These are phyloP conservation scores for Hymenochirus boettgeri DNA, from an alignment of 2,113 vertebrate genomes.

Conservation along the genomic window DNA sequence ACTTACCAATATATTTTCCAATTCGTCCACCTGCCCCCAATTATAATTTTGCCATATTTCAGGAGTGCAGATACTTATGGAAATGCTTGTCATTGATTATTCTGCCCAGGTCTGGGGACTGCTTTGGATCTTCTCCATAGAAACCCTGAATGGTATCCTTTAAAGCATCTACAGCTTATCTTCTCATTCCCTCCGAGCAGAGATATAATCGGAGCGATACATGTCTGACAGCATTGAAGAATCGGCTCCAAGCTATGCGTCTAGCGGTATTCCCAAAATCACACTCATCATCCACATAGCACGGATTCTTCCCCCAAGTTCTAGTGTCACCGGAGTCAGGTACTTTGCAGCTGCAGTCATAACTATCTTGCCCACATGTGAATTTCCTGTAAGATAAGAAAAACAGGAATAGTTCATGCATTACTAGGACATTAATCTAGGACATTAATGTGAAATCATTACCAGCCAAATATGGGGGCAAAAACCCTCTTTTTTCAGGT, in stretches of 20 bases:
- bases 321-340: too few species aligned
- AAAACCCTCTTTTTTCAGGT: too few species aligned
- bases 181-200: slow-evolving; percentile 63
- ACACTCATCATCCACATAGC: slow-evolving; percentile 63
- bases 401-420: too few species aligned
- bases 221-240: slow-evolving; percentile 82
- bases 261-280: slow-evolving; percentile 62
- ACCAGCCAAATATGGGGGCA: too few species aligned
- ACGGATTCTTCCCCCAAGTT: too few species aligned
- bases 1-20: slow-evolving; percentile 70
- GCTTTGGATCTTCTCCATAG: slow-evolving; percentile 58
- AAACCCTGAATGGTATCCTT: slow-evolving; percentile 59
- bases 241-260: slow-evolving; percentile 76
- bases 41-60: slow-evolving; percentile 51
- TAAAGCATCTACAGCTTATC: slow-evolving; percentile 68
- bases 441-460: too few species aligned
- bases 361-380: slow-evolving; percentile 50
- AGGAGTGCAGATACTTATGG: slow-evolving; percentile 57
- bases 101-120: slow-evolving; percentile 57
- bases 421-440: too few species aligned
- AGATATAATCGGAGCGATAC: slow-evolving; percentile 81
- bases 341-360: slow-evolving; percentile 74
- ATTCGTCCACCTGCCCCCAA: slow-evolving; percentile 66
- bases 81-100: too few species aligned
- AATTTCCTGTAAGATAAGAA: slow-evolving; percentile 46